Conservation (phyloP, 1,140 invertebrate species). For the Akabosia matsudoensis region DNA sequence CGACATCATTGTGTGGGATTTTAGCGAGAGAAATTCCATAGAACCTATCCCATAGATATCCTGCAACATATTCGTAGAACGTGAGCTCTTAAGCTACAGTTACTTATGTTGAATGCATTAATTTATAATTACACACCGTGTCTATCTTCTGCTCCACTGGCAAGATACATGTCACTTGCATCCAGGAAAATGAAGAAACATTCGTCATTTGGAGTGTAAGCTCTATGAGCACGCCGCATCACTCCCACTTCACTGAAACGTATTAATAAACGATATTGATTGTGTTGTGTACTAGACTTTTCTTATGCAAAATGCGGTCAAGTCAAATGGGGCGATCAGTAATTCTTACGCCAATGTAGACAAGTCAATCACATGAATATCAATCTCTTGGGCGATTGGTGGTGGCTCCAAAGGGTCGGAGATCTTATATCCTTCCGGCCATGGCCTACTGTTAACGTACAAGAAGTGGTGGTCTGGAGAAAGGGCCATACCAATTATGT, state of each 20-base stretch:
- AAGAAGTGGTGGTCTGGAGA: constrained; percentile 72
- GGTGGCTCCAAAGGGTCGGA: constrained; percentile 75
- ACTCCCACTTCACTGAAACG: constrained; percentile 61
- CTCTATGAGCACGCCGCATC: constrained; percentile 78
- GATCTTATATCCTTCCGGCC: constrained; percentile 69
- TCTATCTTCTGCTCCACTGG: constrained; percentile 83
- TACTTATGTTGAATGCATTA: neutral
- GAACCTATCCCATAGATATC: constrained; percentile 54
- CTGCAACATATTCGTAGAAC: too few species aligned
- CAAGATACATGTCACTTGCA: constrained; percentile 79
- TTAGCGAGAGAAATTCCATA: constrained; percentile 75
- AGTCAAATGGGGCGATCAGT: neutral
- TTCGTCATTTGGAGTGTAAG: constrained; percentile 81
- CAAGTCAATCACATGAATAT: constrained; percentile 84
- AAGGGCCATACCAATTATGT: constrained; percentile 84
- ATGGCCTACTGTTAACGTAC: constrained; percentile 81
- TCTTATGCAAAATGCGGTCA: too few species aligned
- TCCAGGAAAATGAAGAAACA: constrained; percentile 88
- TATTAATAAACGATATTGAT: neutral
- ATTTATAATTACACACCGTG: constrained; percentile 61
- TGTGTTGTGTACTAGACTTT: too few species aligned
- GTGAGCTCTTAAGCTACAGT: neutral
- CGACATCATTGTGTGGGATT: constrained; percentile 75
- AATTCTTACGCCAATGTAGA: constrained; percentile 64
- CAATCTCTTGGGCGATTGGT: constrained; percentile 86